phyloP scores from a whole-genome alignment of 2,888 invertebrate genomes.

The Idaea dimidiata region DNA sequence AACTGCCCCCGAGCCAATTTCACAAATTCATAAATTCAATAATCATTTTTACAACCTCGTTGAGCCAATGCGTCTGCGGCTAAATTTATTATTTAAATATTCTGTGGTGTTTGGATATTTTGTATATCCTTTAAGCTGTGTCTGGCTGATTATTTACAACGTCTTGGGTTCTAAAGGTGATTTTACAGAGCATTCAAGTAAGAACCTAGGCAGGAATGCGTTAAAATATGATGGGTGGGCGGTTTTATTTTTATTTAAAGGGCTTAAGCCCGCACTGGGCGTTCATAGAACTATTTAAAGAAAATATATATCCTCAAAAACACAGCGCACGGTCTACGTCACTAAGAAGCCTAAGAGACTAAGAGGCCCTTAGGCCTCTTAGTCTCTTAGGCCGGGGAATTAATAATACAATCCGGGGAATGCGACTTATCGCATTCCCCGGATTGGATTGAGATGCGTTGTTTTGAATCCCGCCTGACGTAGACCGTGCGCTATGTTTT shows the following conservation, averaged over 20 bases:
- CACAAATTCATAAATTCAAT: slow-evolving; percentile 18
- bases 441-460: too few relatives aligned
- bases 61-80: slow-evolving; percentile 26
- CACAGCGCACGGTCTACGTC: too few relatives aligned
- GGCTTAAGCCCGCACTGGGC: too few relatives aligned
- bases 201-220: not conserved
- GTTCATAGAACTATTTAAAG: too few relatives aligned
- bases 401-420: too few relatives aligned
- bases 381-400: too few relatives aligned
- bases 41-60: slow-evolving; percentile 28
- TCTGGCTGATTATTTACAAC: slow-evolving; percentile 16
- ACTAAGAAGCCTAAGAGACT: too few relatives aligned
- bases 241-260: not conserved
- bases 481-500: too few relatives aligned
- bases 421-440: too few relatives aligned
- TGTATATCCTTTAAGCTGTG: slow-evolving; percentile 17
- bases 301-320: too few relatives aligned
- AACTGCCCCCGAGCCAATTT: slow-evolving; percentile 24
- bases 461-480: too few relatives aligned
- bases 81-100: slow-evolving; percentile 23
- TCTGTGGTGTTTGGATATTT: slow-evolving; percentile 12
- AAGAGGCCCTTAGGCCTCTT: too few relatives aligned
- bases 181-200: not conserved
- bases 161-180: slow-evolving; percentile 11
- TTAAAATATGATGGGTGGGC: not conserved